Percentiles rank a stretch among this genome's conserved stretches.
Conservation (phyloP, 2,113 vertebrate genomes). For the Fulica atra region DNA sequence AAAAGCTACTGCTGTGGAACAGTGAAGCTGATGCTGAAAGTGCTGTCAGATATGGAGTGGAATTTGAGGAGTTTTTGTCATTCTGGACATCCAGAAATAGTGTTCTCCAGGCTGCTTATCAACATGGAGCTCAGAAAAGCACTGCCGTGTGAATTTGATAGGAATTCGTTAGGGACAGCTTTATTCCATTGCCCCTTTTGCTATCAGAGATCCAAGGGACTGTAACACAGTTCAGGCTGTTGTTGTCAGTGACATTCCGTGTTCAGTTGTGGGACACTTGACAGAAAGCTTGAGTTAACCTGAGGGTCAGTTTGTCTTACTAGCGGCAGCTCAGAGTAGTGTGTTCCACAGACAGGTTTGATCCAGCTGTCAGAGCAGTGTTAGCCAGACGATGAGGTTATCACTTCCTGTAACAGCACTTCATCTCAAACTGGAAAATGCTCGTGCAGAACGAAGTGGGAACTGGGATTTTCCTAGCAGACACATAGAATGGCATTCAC, state of each 20-base stretch:
- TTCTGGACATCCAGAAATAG: background rate
- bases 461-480: background rate
- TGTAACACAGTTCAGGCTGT: background rate
- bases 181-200: background rate
- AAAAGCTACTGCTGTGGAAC: background rate
- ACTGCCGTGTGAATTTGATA: conserved; percentile 1
- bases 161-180: conserved; percentile 3
- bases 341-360: background rate
- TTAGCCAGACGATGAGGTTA: background rate
- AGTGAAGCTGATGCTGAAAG: background rate
- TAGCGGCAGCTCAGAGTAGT: background rate
- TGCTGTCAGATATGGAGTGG: background rate
- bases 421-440: background rate
- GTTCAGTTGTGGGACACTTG: background rate
- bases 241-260: background rate
- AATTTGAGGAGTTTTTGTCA: background rate
- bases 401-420: background rate
- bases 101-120: background rate
- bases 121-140: background rate
- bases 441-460: background rate
- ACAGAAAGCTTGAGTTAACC: background rate
- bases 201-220: background rate
- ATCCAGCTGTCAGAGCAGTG: background rate
- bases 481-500: background rate
- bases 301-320: background rate